Evolutionary conservation across 2,797 vertebrate genomes (phyloP), one percentile per base, ranked within the genome.

Genomic region (Falco rusticolus): DNA sequence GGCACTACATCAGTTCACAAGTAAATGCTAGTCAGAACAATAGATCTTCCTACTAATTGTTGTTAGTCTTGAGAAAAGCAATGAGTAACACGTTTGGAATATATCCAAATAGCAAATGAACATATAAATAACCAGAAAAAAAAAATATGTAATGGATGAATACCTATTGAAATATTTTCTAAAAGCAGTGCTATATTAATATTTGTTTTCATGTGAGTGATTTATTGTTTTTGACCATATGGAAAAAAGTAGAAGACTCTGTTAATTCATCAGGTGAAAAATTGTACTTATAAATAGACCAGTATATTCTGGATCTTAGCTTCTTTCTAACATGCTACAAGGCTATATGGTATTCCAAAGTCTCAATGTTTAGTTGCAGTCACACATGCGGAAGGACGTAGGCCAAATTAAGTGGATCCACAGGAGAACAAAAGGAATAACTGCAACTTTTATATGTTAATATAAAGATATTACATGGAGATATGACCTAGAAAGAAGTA

Each of bases 61-160:
- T 91, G 48, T 83, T 96, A 92, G 59, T 76, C 84, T 96, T 70
- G 29, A 64, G 78, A 94, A 92, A 83, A 93, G 64, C 86, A 83
- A 61, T 85, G 68, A 94, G 50, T 87, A 95, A 59, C 13, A 1
- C 93, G 41, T 89, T 95, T 96, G 94, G 92, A 96, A 75, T 81
- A 76, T 87, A 59, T 93, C 96, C 92, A 95, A 96, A 84, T 61
- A 91, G 75, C 57, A 94, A 92, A 96, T 92, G 92, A 92, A 81
- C 65, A 43, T 70, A 90, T 37, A 89, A 94, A 91, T 91, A 92
- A 92, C 50, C 39, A 84, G 50, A 57, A 56, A 86, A 94, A 88
- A 91, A 80, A 54, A 34, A n/a, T 53, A 56, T 41, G 53, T 54
- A 93, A 84, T 89, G 60, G 65, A 93, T 90, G 91, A 76, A 88